Evolutionary conservation across 2,113 vertebrate genomes (phyloP), one percentile per base, ranked within the genome.

Genomic region (Chionodraco myersi): DNA sequence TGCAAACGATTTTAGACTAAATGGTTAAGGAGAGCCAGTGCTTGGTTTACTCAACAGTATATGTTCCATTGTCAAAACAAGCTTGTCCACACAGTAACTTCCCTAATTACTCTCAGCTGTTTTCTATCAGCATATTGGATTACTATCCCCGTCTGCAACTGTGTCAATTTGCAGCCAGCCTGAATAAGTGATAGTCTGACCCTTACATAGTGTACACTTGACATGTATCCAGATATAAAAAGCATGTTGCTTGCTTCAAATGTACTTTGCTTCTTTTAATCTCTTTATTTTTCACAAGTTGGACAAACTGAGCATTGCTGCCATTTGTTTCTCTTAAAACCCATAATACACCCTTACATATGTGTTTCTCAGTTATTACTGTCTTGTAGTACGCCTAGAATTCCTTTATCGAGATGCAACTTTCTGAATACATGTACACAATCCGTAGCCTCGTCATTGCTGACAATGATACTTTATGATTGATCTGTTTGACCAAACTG

Each of bases 71-170:
- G 63, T 79, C 62, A 81, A 73, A 79, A 75, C 61, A 80, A 58
- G 73, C 68, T 86, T 62, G 63, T 75, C 1, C 2, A 62, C 77
- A 77, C 61, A 70, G 75, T 70, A 47, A 23, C 53, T 62, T 71
- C 51, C 44, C 6, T 83, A 77, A 84, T 86, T 51, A 62, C 30
- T 48, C 45, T 89, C 85, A 82, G 85, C 85, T 84, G 87, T 75
- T 87, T 82, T 58, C 76, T 63, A 72, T 88, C 30, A 72, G 16
- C 64, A 75, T 63, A 83, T 81, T 83, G 74, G 80, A 83, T 84
- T 67, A 82, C 62, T 67, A 78, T 62, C 51, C 54, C 45, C 34
- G 21, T 66, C 48, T n/a, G 53, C 64, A 71, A 48, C 62, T 79
- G 72, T 79, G 65, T 83, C 54, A 69, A 78, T 70, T 44, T 75